Evolutionary conservation across 2,797 vertebrate genomes (phyloP).

Genomic region (Salarias fasciatus): DNA sequence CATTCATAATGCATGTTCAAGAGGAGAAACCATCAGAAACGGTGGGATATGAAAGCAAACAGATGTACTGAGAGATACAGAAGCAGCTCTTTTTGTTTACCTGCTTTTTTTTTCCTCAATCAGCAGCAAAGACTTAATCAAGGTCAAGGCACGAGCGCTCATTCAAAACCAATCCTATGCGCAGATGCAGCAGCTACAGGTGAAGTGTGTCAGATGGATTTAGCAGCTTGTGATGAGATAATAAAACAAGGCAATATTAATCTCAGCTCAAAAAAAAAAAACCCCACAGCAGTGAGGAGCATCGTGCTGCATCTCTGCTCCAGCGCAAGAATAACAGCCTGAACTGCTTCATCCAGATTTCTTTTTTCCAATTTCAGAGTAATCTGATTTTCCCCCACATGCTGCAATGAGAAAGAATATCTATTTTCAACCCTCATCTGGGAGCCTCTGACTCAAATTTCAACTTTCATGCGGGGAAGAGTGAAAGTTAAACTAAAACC

Average conservation of each 20-base stretch:
- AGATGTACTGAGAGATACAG: background rate
- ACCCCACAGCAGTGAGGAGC: too few relatives aligned
- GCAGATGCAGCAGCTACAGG: conserved; percentile 21
- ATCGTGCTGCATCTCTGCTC: background rate
- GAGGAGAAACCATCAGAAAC: too few relatives aligned
- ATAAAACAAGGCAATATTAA: background rate
- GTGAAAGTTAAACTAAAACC: conserved; percentile 15
- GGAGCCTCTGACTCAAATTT: background rate
- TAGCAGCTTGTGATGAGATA: background rate
- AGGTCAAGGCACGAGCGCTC: conserved; percentile 23
- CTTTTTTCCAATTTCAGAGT: background rate
- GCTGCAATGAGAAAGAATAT: background rate
- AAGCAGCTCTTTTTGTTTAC: conserved; percentile 18
- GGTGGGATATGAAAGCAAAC: too few relatives aligned
- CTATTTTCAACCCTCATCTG: background rate
- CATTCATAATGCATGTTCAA: conserved; percentile 3
- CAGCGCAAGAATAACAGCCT: background rate
- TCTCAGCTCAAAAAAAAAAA: too few relatives aligned
- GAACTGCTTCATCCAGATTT: background rate
- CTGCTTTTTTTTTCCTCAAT: conserved; percentile 24
- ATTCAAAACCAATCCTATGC: background rate
- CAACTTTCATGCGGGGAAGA: background rate
- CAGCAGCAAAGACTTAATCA: conserved; percentile 41
- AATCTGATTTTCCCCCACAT: background rate
- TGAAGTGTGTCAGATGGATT: conserved; percentile 2